Evolutionary conservation across 2,888 invertebrate species (phyloP), one percentile per base, ranked within the genome.

Genomic region (Papilio gigon): DNA sequence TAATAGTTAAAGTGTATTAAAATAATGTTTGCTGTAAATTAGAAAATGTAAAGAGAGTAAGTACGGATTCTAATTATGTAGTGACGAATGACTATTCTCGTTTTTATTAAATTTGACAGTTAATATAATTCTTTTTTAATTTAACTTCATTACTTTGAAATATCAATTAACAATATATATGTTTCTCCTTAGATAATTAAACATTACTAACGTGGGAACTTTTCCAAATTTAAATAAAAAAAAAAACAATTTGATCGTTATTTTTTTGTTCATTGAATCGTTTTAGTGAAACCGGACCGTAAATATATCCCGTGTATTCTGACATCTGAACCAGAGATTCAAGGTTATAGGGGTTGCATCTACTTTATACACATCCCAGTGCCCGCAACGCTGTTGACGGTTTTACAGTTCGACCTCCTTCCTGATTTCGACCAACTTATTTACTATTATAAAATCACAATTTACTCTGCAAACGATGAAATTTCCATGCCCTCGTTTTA

Each of bases 251-350:
- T n/a, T n/a, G n/a, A n/a, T n/a, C n/a, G n/a, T n/a, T n/a, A n/a
- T n/a, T n/a, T n/a, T n/a, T n/a, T n/a, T n/a, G n/a, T n/a, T n/a
- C n/a, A n/a, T n/a, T 27, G 20, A 59, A 17, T 14, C 20, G 58
- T 42, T 62, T 44, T 53, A 53, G 33, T 67, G 67, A 64, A 72
- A 74, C 65, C 47, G 70, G 62, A 70, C 80, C 78, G 81, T 84
- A 80, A 81, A 47, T 59, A 44, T 73, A 76, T 75, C 84, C 83
- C 84, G 83, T 83, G 84, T 82, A 80, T 78, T 75, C 75, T 71
- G 75, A 73, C 77, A 79, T 78, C 76, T 74, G 78, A 80, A 80
- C 78, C 80, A 76, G 76, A 77, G 77, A 72, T 72, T 70, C 81
- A 79, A 83, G 81, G 82, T 78, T 77, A 74, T 71, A 77, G 77